Base-by-base conservation (phyloP, 2,113 vertebrate genomes). In the Paraplagusia blochii region DNA sequence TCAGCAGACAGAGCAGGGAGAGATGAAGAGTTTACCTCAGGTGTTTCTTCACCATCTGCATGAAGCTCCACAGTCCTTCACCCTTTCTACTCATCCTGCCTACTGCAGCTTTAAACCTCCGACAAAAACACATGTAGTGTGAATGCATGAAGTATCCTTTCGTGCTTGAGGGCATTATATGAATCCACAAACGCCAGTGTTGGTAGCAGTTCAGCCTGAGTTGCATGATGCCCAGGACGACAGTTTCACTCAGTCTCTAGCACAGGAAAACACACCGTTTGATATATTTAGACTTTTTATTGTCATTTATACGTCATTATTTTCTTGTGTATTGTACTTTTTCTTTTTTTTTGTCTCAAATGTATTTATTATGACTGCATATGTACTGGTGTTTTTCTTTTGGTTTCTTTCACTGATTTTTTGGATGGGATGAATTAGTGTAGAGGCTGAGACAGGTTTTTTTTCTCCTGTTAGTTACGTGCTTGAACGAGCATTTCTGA, bases 341-440 rank as follows among this genome's bases (percentile, higher is more conserved):
- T 34, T 17, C 8, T 4, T 53, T 59, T 33, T 13, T 40, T 50
- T 72, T 56, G 44, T 40, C 35, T 58, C 53, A 61, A 34, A 47
- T 51, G 48, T 75, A 53, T 79, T 81, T 66, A 60, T 67, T 69
- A 80, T 72, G 63, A 60, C 72, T 13, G 15, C 44, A 29, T 47
- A 53, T 40, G 39, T 57, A 36, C 53, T 58, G 44, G 45, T 47
- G 72, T n/a, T 8, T n/a, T 47, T 11, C 2, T 29, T 29, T 29
- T 29, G 22, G 2, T 29, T 29, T 29, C 22, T 6, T 29, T 4
- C 6, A 29, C 22, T 29, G 22, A 29, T 29, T 4, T 29, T 29
- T 29, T 29, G 22, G 22, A 29, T 29, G 22, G 22, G 22, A 29
- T 29, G 22, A 29, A 29, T 2, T 29, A 6, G 22, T 29, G 22